These are phyloP conservation scores for Plecturocebus donacophilus DNA, from an alignment of 2,113 vertebrate genomes.

Conservation along the genomic window DNA sequence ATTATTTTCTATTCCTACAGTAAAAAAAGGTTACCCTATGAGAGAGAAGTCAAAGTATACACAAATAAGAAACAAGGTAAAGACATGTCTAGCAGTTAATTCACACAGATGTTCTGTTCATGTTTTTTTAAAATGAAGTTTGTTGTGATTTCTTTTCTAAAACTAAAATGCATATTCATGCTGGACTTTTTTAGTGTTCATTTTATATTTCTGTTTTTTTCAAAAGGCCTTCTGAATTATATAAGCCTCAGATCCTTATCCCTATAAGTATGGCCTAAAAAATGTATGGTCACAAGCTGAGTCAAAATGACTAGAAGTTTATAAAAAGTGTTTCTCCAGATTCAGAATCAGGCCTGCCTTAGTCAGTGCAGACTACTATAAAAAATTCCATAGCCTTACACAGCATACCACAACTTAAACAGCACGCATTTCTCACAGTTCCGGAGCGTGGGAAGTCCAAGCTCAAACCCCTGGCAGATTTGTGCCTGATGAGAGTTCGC, in stretches of 20 bases:
- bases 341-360: not conserved
- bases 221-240: not conserved
- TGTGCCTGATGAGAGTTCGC: not conserved
- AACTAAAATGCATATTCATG: not conserved
- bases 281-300: not conserved
- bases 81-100: not conserved
- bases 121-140: not conserved
- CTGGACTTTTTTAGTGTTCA: not conserved
- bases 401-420: not conserved
- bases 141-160: not conserved
- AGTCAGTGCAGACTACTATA: not conserved
- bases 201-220: not conserved
- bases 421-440: not conserved
- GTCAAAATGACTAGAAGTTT: not conserved
- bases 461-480: not conserved
- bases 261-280: not conserved
- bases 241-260: not conserved
- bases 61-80: not conserved
- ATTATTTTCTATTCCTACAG: not conserved
- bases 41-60: not conserved
- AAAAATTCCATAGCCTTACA: not conserved
- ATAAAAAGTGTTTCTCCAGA: not conserved
- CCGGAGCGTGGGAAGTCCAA: not conserved
- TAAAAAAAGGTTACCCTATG: not conserved
- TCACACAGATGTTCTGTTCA: accelerated